phyloP scores from a whole-genome alignment of 2,113 vertebrate species.

The Colius striatus region DNA sequence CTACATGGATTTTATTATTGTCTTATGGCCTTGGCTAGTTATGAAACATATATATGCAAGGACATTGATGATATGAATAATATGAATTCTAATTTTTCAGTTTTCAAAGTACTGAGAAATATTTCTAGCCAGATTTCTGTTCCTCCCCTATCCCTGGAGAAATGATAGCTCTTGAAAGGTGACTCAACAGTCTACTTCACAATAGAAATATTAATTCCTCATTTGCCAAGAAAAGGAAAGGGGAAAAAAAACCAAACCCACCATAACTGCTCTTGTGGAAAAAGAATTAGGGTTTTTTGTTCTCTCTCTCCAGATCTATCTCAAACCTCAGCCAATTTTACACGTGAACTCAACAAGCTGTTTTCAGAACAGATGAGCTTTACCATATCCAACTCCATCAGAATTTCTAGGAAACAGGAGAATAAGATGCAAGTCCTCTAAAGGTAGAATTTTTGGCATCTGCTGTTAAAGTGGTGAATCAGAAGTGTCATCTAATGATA shows the following conservation, averaged over 20 bases:
- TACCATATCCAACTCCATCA: background rate
- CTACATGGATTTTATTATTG: background rate
- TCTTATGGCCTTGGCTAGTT: background rate
- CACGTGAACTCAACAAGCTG: background rate
- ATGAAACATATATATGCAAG: background rate
- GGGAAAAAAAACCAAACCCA: background rate
- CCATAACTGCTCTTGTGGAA: background rate
- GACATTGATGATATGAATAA: background rate
- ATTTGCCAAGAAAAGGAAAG: background rate
- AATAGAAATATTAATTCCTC: background rate
- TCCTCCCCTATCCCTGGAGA: background rate
- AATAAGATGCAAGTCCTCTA: background rate
- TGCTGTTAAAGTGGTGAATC: background rate
- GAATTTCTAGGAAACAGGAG: conserved; percentile 30
- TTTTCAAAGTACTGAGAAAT: background rate
- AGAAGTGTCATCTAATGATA: background rate
- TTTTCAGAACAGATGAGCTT: background rate
- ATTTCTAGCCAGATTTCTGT: background rate
- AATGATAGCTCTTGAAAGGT: background rate
- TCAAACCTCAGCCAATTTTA: background rate
- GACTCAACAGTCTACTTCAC: background rate
- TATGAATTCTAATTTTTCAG: background rate
- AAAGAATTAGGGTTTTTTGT: conserved; percentile 3
- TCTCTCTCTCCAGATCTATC: background rate
- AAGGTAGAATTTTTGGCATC: background rate